Percentiles rank a stretch among this genome's conserved stretches.
Conservation (phyloP, 2,888 invertebrate genomes). For the Alviniconcha strummeri region DNA sequence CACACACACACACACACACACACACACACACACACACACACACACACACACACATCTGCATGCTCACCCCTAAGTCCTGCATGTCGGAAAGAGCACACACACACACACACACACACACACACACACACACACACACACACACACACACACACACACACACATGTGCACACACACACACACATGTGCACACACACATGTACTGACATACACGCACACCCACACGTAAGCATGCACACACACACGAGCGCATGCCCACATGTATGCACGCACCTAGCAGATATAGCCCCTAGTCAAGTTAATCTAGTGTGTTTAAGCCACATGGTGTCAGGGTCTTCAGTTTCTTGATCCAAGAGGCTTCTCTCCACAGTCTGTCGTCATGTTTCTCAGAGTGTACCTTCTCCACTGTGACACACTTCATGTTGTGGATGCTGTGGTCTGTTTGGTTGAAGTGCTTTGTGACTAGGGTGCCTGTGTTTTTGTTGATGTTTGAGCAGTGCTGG, state of each 20-base stretch:
- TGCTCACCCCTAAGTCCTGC: too few species aligned
- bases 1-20: background rate
- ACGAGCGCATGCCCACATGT: background rate
- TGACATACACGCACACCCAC: background rate
- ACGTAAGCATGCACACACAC: background rate
- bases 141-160: slow-evolving; percentile 4
- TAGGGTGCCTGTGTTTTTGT: too few species aligned
- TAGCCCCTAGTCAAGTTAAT: too few species aligned
- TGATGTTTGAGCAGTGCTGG: too few species aligned
- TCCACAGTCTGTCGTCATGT: too few species aligned
- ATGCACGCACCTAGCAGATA: background rate
- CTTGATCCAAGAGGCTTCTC: too few species aligned
- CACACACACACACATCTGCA: slow-evolving; percentile 3
- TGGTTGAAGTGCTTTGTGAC: too few species aligned
- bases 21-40: background rate
- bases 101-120: slow-evolving; percentile 4
- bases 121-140: slow-evolving; percentile 11
- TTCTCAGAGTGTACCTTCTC: too few species aligned
- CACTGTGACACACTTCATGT: too few species aligned
- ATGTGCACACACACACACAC: background rate
- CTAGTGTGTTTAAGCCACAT: too few species aligned
- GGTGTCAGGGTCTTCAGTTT: too few species aligned
- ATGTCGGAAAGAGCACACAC: background rate
- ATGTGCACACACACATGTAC: background rate
- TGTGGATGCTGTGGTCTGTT: too few species aligned